Conservation (phyloP, 2,113 vertebrate species). For the Neogobius melanostomus region DNA sequence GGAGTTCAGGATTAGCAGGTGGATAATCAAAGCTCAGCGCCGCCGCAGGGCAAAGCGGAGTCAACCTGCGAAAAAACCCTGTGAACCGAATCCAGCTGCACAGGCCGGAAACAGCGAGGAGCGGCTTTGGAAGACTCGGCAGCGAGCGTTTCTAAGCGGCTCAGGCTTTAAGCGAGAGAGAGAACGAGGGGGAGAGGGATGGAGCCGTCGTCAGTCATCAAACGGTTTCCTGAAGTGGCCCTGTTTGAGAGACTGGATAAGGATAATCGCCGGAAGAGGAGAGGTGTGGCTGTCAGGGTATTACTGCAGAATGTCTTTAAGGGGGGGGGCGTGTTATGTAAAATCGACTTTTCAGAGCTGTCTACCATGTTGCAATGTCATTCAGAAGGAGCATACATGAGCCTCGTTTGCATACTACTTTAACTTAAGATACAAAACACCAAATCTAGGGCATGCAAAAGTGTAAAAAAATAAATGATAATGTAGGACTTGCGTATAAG, state of each 20-base stretch:
- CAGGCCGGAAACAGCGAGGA: not conserved
- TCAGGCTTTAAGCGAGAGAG: conserved; percentile 36
- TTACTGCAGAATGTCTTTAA: conserved; percentile 18
- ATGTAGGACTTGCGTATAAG: too few relatives aligned
- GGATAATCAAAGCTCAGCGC: conserved; percentile 5
- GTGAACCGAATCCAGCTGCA: conserved; percentile 6
- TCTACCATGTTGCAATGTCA: too few relatives aligned
- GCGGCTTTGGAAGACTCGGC: conserved; percentile 14
- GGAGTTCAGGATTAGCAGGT: conserved; percentile 5
- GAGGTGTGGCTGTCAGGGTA: conserved; percentile 34
- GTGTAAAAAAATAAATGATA: too few relatives aligned
- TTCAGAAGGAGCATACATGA: too few relatives aligned
- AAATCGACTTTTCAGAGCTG: too few relatives aligned
- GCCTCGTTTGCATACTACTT: too few relatives aligned
- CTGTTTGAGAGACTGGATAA: conserved; percentile 51
- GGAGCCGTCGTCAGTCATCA: conserved; percentile 31
- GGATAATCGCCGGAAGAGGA: conserved; percentile 70
- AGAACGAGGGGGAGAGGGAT: conserved; percentile 13
- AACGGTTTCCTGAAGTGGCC: conserved; percentile 62
- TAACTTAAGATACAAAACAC: too few relatives aligned
- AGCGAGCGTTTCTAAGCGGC: conserved; percentile 31
- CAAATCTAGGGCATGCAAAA: too few relatives aligned
- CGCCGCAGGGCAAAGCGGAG: conserved; percentile 17
- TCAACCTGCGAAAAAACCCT: conserved; percentile 17
- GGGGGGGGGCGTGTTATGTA: too few relatives aligned